Evolutionary conservation across 2,113 vertebrate genomes (phyloP), one percentile per base, ranked within the genome.

Genomic region (Lepidothrix coronata): DNA sequence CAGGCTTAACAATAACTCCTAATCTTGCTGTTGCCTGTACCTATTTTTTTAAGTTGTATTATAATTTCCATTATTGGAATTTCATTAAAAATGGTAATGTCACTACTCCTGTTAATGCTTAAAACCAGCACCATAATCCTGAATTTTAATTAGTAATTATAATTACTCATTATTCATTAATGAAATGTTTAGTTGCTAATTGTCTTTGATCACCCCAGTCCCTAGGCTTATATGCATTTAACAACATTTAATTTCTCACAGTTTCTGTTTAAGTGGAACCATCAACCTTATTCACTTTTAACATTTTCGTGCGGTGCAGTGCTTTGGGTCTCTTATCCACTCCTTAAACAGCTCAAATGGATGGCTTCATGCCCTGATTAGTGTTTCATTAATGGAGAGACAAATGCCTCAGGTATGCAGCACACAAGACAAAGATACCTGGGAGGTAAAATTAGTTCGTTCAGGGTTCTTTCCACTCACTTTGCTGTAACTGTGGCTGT

Each of bases 161-260:
- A 98, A 98, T 98, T 98, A 98, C 98, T 98, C 97, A 98, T 98
- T 98, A 98, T 98, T 98, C 97, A 98, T 98, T 98, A 98, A 98
- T 98, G 97, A 96, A 98, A 98, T 98, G 97, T 98, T 98, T 98
- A 97, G 97, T 96, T 97, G 94, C 97, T 98, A 98, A 98, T 98
- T 98, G 97, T 98, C 98, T 98, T 97, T 97, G 97, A 98, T 97
- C 93, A 98, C 95, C 96, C 96, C 58, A 92, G 96, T 98, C 98
- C 98, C 98, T 79, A 77, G 97, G 97, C 97, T 98, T 97, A 96
- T 95, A 95, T 88, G 96, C 96, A 91, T 98, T 98, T 97, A 83
- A 90, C 95, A 97, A 96, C 86, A 91, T 97, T 97, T 95, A 95
- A 95, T 97, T 97, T 97, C 55, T 91, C 77, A 75, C 92, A 35